Evolutionary conservation across 2,888 invertebrate species (phyloP), one percentile per base, ranked within the genome.

Genomic region (Brenthis daphne): DNA sequence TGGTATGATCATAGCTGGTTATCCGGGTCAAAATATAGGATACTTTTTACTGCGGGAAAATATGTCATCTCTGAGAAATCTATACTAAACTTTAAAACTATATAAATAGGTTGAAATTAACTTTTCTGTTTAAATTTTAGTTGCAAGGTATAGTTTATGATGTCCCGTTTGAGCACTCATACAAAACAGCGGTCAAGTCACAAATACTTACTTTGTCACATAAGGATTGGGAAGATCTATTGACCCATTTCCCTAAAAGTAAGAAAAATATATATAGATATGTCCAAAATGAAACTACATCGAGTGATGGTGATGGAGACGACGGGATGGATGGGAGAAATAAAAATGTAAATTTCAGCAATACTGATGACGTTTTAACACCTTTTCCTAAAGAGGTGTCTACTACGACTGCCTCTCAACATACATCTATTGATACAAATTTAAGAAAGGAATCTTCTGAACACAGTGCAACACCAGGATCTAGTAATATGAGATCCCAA

Each of bases 221-320:
- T 0, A 77, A 83, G 1, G 83, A 87, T 67, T 90, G 90, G 90
- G 82, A 84, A 63, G 79, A 85, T 64, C 79, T 90, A 6, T 69
- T 90, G 13, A 76, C 81, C 64, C 86, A 88, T 74, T 90, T 88
- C 56, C 90, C 89, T 0, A 71, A 71, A 2, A 87, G 87, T 66
- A 83, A 75, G 53, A 74, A 77, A 0, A 60, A 74, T 47, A 85
- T 89, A 67, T 78, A 81, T 64, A 80, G 80, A 68, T 76, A 80
- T 33, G 74, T 80, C 5, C 11, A 37, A 57, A 29, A 4, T 24
- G 60, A 65, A 43, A 13, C 24, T 29, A 60, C 33, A 55, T 33
- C 73, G 0, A 65, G 64, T 60, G 68, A 68, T 24, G 47, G n/a
- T 14, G n/a, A 67, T 54, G 67, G 55, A 50, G 57, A 68, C 24